These are phyloP conservation scores for Leucophenga montana DNA, from an alignment of 2,888 invertebrate species.

Conservation along the genomic window DNA sequence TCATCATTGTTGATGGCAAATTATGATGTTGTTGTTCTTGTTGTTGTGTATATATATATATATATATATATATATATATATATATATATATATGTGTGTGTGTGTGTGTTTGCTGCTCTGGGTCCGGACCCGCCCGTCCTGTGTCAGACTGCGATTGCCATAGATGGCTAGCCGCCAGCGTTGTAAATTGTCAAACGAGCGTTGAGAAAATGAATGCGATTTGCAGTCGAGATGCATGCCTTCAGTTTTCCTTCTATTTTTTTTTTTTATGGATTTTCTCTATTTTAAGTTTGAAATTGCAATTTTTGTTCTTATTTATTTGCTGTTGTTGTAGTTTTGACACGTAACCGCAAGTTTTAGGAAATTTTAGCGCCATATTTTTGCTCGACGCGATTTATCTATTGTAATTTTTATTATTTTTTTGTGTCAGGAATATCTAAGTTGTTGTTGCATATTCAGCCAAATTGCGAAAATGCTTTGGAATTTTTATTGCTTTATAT, in stretches of 20 bases:
- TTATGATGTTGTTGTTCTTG: slow-evolving; percentile 51
- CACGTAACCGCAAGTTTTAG: slow-evolving; percentile 45
- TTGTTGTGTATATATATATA: too few species aligned
- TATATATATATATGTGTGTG: too few species aligned
- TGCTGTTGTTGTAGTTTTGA: slow-evolving; percentile 38
- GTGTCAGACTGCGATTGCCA: slow-evolving; percentile 16
- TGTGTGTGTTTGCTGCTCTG: slow-evolving; percentile 4
- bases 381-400: neutral
- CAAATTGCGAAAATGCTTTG: slow-evolving; percentile 48
- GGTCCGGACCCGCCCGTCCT: slow-evolving; percentile 1
- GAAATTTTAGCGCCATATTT: slow-evolving; percentile 15
- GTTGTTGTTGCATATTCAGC: slow-evolving; percentile 21
- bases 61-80: too few species aligned
- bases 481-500: slow-evolving; percentile 49
- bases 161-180: slow-evolving; percentile 10
- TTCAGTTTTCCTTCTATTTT: slow-evolving; percentile 52
- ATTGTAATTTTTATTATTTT: slow-evolving; percentile 14
- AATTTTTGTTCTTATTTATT: slow-evolving; percentile 12
- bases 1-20: slow-evolving; percentile 69
- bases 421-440: slow-evolving; percentile 15
- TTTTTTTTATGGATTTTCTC: slow-evolving; percentile 59
- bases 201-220: slow-evolving; percentile 64
- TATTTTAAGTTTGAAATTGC: slow-evolving; percentile 44
- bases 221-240: slow-evolving; percentile 63
- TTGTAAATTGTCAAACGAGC: slow-evolving; percentile 33